Base-by-base conservation (phyloP, 2,797 vertebrate species). In the Microcaecilia unicolor region DNA sequence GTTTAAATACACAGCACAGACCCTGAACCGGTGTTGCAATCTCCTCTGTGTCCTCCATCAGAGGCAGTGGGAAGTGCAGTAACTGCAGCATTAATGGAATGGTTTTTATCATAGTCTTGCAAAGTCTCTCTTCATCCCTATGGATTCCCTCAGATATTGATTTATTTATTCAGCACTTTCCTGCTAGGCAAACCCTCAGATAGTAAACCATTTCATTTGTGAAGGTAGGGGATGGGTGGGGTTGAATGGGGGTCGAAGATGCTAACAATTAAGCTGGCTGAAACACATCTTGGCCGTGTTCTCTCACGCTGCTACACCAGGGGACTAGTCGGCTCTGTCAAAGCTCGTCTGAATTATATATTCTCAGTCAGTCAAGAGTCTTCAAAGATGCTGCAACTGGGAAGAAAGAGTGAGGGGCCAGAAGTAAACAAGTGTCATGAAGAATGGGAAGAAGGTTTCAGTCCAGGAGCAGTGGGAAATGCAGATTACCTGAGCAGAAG, bases 141-240 rank as follows among this genome's bases (percentile, higher is more conserved):
- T n/a, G 17, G 58, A 35, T 41, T 60, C 60, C 74, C 76, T 80
- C 80, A 55, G 58, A 66, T 75, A 57, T 43, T 58, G 70, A 74
- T 65, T 58, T 40, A 65, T 59, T 62, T 58, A 55, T 63, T 64
- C 10, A 2, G 16, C 40, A 57, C 41, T 53, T 47, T 47, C 22
- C 25, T n/a, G 38, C 34, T 23, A 41, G 30, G 37, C 55, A 31
- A 25, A 32, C 32, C 62, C 58, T 62, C 10, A 6, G 47, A 65
- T 66, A 68, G 42, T 31, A 32, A 40, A 51, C 30, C 27, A 11
- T 68, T 60, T 65, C 66, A 56, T 67, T 70, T 70, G 62, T 58
- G 58, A 63, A 72, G 60, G 43, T 43, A 15, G 3, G 18, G n/a
- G n/a, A n/a, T n/a, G n/a, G n/a, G n/a, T n/a, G n/a, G n/a, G n/a